These are phyloP conservation scores for Linyphia triangularis DNA, from an alignment of 2,888 invertebrate species.

Conservation along the genomic window DNA sequence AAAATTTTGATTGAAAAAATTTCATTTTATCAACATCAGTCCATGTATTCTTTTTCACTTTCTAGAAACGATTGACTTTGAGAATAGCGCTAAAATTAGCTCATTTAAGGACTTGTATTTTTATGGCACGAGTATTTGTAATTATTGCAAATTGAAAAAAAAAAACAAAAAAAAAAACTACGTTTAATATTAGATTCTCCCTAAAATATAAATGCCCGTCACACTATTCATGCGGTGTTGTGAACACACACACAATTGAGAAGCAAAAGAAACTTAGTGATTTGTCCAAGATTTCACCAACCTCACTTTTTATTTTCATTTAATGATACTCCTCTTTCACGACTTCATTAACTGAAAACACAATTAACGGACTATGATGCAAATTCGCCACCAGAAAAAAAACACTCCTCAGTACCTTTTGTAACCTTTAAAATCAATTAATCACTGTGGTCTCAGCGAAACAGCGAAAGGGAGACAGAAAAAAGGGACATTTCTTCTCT, in stretches of 20 bases:
- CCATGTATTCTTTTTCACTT: too few relatives aligned
- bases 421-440: slow-evolving; percentile 74
- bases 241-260: not conserved
- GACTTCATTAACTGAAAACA: slow-evolving; percentile 71
- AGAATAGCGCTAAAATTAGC: too few relatives aligned
- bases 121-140: too few relatives aligned
- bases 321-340: slow-evolving; percentile 40
- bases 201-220: too few relatives aligned
- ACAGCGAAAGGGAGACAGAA: slow-evolving; percentile 18
- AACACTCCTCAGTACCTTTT: slow-evolving; percentile 53
- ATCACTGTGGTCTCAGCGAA: slow-evolving; percentile 49
- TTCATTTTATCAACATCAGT: too few relatives aligned
- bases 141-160: too few relatives aligned
- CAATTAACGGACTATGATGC: slow-evolving; percentile 70
- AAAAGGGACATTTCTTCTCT: slow-evolving; percentile 47
- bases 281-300: slow-evolving; percentile 26
- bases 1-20: too few relatives aligned
- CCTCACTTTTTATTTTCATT: slow-evolving; percentile 32
- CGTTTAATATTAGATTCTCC: too few relatives aligned
- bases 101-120: too few relatives aligned
- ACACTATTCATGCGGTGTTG: too few relatives aligned
- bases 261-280: not conserved
- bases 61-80: too few relatives aligned
- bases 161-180: too few relatives aligned
- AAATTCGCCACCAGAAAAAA: slow-evolving; percentile 60